A percentile compares a stretch with the other conserved stretches of the same genome.
Conservation (phyloP, 2,113 vertebrate species). For the Hyla sarda region DNA sequence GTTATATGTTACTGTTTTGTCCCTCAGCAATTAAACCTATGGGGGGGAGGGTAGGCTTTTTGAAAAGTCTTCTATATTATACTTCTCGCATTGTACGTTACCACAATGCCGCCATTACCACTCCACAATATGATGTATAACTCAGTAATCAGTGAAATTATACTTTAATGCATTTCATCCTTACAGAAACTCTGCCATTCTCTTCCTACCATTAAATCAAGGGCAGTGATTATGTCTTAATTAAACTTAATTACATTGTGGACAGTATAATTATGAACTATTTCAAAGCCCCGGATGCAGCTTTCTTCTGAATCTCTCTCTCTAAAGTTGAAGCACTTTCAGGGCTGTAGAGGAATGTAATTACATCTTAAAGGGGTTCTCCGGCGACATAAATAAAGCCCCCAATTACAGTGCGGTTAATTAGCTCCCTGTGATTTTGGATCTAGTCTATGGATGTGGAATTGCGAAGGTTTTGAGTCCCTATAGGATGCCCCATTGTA, state of each 20-base stretch:
- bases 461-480: no score
- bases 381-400: not conserved
- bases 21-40: not conserved
- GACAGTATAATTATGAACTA: slow-evolving; percentile 39
- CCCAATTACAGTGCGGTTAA: not conserved
- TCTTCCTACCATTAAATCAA: slow-evolving; percentile 29
- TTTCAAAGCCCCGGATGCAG: not conserved
- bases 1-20: not conserved
- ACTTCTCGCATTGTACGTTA: not conserved
- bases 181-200: slow-evolving; percentile 18
- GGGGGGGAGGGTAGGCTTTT: not conserved
- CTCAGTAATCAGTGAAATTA: slow-evolving; percentile 31
- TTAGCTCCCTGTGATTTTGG: not conserved
- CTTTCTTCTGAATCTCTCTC: slow-evolving; percentile 12
- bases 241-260: slow-evolving; percentile 47
- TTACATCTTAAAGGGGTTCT: slow-evolving; percentile 7
- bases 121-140: slow-evolving; percentile 23
- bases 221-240: slow-evolving; percentile 46
- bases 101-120: not conserved
- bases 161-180: not conserved
- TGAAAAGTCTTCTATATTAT: not conserved
- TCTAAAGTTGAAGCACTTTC: slow-evolving; percentile 12
- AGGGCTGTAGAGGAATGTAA: slow-evolving; percentile 4
- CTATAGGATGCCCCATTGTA: no score
- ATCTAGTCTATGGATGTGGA: not conserved